Base-by-base conservation (phyloP, 2,113 vertebrate species). In the Romanogobio albipinnatus region DNA sequence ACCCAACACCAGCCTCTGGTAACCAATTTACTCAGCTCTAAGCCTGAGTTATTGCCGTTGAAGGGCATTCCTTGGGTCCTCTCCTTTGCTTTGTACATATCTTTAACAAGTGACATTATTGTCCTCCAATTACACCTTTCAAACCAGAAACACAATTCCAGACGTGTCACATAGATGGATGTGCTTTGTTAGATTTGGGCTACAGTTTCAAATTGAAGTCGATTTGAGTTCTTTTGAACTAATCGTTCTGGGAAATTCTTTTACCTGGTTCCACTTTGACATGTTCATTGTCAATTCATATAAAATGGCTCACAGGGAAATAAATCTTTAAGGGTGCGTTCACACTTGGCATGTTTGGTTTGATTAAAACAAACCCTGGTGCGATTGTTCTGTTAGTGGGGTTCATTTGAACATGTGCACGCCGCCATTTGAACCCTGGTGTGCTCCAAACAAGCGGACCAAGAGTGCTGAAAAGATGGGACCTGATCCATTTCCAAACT, bases 1-100 rank as follows among this genome's bases (percentile, higher is more conserved):
- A 87, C 61, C 86, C 58, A 51, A 77, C 82, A 81, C 75, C 82
- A 51, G 81, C 71, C 24, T 76, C 80, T 64, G 75, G 82, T 83
- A 86, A 86, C 85, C 82, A 86, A 86, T 88, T 87, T 81, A 86
- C 82, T 86, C 74, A 49, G 71, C 83, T 83, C 82, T 79, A 81
- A 86, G 87, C 82, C 73, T 68, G 45, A 66, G 43, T 76, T 86
- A 84, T 85, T 86, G 43, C 68, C 36, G 53, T 45, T 81, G 84
- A 86, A 86, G 87, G 88, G 85, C 87, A 66, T 51, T 76, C 58
- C 73, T 86, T 39, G 36, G 29, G 74, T 58, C 47, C 73, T 78
- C 68, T 84, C 74, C 81, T 81, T 43, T 86, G 24, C 85, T 88
- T 88, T 87, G 71, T 88, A 81, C 73, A 68, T 45, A 24, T 79